phyloP scores from a whole-genome alignment of 1,140 invertebrate genomes.

The Macrostomum lignano region DNA sequence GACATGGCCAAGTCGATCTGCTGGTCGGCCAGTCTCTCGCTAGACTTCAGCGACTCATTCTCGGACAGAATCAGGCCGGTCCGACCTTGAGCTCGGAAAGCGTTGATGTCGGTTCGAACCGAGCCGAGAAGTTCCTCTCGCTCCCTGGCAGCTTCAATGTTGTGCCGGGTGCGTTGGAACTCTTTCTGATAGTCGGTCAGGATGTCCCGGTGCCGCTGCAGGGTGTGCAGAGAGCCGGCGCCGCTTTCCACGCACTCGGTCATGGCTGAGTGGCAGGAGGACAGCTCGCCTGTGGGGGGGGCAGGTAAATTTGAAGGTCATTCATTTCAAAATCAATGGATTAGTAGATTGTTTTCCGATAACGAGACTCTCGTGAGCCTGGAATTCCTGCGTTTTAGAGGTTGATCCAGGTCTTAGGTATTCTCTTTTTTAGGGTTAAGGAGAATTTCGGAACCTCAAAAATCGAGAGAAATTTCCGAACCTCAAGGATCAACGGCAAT shows the following conservation, averaged over 20 bases:
- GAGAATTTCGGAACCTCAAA: too few species aligned
- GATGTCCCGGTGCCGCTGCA: conserved; percentile 76
- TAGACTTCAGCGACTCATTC: conserved; percentile 20
- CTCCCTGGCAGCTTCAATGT: conserved; percentile 49
- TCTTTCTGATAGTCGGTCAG: conserved; percentile 67
- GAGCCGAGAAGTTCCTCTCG: conserved; percentile 47
- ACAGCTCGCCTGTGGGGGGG: not conserved
- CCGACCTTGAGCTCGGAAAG: conserved; percentile 1
- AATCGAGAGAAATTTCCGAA: too few species aligned
- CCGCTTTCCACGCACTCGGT: not conserved
- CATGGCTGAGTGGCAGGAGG: not conserved
- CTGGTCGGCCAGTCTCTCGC: conserved; percentile 65
- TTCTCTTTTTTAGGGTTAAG: too few species aligned
- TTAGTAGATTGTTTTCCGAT: too few species aligned
- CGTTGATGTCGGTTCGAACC: conserved; percentile 35
- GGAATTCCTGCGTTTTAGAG: too few species aligned
- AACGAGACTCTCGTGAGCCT: too few species aligned
- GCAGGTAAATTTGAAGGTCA: too few species aligned
- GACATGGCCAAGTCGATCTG: conserved; percentile 82
- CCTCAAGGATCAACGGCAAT: too few species aligned
- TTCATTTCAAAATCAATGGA: too few species aligned
- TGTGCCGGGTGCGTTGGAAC: conserved; percentile 61
- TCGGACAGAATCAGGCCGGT: conserved; percentile 2
- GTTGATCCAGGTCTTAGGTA: too few species aligned
- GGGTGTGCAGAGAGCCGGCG: conserved; percentile 51